Base-by-base conservation (phyloP, 1,140 invertebrate species). In the Cherax destructor region DNA sequence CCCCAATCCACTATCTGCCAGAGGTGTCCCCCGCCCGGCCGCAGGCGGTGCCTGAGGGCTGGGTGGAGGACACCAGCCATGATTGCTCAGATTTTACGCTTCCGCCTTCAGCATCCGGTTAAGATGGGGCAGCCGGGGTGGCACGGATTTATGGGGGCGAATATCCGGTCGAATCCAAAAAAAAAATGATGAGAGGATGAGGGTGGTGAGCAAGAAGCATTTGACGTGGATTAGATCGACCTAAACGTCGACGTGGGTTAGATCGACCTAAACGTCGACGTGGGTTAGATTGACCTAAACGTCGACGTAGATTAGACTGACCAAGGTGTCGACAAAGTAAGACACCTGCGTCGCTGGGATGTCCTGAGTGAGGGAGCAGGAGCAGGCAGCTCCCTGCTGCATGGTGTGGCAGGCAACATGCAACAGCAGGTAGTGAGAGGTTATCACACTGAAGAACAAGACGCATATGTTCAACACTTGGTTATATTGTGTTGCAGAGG, bases 31-130 rank as follows among this genome's bases (percentile, higher is more conserved):
- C 85, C 41, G 7, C 78, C 56, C 30, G 16, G 76, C 52, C 76
- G 7, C n/a, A 76, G 11, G 30, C 86, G 7, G 2, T 30, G 56
- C 86, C 78, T 24, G 18, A 80, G 86, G 86, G 77, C 61, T 61
- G 86, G 86, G 77, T 79, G 86, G 78, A 80, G 86, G 86, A 79
- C 86, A 79, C 77, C 77, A 86, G 47, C 18, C 86, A 81, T 88
- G 86, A 88, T 88, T 88, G 86, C 86, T 88, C 86, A 88, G 86
- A 88, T 88, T 88, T 80, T 88, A 88, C 86, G 86, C 86, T 88
- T 88, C 86, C 86, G 86, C 77, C 77, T 88, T 52, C 86, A 88
- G 86, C 86, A 88, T 88, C 86, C 86, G 86, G 86, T 88, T 88
- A 80, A 88, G 86, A 88, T 88, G 6, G 49, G 59, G 30, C 77